Evolutionary conservation across 1,140 invertebrate species (phyloP), one percentile per base, ranked within the genome.

Genomic region (Pararge aegeria): DNA sequence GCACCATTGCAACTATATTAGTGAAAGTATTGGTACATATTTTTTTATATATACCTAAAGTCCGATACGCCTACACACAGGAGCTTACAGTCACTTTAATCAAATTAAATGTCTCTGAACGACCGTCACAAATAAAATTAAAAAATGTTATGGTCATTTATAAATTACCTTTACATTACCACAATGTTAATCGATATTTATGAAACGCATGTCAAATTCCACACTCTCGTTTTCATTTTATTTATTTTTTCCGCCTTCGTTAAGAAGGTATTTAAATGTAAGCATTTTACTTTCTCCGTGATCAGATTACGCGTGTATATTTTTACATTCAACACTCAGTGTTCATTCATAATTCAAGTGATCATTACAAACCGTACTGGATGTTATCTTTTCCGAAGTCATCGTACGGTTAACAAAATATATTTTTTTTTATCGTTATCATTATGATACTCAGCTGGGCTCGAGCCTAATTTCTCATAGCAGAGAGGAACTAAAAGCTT

Each of bases 251-350:
- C 53, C 59, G 57, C 57, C 55, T 69, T 55, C 64, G 66, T 56
- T 73, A 63, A 68, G 59, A 64, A 67, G 64, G 62, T 68, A 75
- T 69, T 73, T 70, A 68, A 70, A 61, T 69, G 52, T 65, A 51
- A 58, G 42, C 52, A 52, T 66, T 68, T 75, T 75, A 81, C 83
- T 83, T 83, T 83, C 79, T 82, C 83, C 60, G 65, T 66, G 70
- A 70, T 76, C 70, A 70, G 74, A 78, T 80, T 80, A 79, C 78
- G 68, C 66, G 57, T 64, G 64, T 66, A 46, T 59, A 55, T 67
- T 7, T 54, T 55, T 55, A 55, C 34, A 51, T 34, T 52, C 48
- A 62, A 46, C 37, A 55, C 20, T 40, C 5, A 6, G 13, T 40
- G 16, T 46, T 46, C 42, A 46, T 46, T 46, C 46, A 49, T 54